Conservation (phyloP, 2,888 invertebrate genomes). For the Plebejus melissa region DNA sequence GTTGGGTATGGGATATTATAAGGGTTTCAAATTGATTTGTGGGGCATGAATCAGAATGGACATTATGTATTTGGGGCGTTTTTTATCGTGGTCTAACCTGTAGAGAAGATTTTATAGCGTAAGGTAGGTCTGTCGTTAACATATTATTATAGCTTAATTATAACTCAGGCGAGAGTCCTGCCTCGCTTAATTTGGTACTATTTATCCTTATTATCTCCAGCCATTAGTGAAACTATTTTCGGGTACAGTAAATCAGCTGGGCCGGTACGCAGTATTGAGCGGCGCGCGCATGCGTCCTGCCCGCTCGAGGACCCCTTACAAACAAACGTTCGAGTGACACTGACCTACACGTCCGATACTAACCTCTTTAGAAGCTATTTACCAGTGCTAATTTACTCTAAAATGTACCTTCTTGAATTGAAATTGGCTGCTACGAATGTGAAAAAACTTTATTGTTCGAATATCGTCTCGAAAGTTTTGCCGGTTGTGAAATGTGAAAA, state of each 20-base stretch:
- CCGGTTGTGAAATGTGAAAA: constrained; percentile 8
- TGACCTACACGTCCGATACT: constrained; percentile 51
- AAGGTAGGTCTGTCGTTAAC: not conserved
- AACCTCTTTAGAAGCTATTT: constrained; percentile 36
- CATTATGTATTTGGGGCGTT: not conserved
- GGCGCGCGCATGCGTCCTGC: constrained; percentile 64
- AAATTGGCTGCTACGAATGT: not conserved
- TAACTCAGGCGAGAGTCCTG: not conserved
- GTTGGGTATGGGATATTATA: too few relatives aligned
- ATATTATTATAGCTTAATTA: not conserved
- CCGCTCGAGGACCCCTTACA: constrained; percentile 44
- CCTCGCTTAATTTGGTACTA: not conserved
- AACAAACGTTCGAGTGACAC: constrained; percentile 65
- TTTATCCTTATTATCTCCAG: not conserved
- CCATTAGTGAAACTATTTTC: not conserved
- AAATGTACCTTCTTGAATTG: not conserved
- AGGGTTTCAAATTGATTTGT: not conserved
- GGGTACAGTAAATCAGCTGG: constrained; percentile 43
- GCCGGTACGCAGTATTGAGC: constrained; percentile 58
- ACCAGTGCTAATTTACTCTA: not conserved
- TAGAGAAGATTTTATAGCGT: not conserved
- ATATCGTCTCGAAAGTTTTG: constrained; percentile 5
- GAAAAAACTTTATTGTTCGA: not conserved
- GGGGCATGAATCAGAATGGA: too few relatives aligned
- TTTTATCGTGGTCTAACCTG: not conserved